phyloP scores from a whole-genome alignment of 2,797 vertebrate genomes.

The Paguma larvata region DNA sequence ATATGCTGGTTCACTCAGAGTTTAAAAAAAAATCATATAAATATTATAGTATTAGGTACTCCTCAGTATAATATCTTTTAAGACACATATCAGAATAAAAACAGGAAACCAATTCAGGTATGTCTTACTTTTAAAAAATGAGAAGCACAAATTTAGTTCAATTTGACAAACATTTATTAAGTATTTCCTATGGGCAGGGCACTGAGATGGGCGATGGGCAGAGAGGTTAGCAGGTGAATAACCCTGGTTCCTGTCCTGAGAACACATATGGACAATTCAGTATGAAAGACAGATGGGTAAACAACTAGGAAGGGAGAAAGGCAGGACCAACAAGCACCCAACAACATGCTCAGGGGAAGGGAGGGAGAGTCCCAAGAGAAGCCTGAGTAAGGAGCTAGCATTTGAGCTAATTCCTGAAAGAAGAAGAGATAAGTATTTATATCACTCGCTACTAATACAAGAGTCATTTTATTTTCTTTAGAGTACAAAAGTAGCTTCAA shows the following conservation, averaged over 20 bases:
- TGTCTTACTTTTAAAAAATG: constrained; percentile 41
- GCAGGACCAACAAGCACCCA: background rate
- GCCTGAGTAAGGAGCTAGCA: background rate
- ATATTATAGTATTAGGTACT: background rate
- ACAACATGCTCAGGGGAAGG: background rate
- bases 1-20: background rate
- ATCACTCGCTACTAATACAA: constrained; percentile 6
- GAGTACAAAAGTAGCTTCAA: background rate
- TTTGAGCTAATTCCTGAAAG: background rate
- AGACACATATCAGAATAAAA: constrained; percentile 39
- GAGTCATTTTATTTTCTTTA: constrained; percentile 25
- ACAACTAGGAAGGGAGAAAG: background rate
- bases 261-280: background rate
- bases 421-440: background rate
- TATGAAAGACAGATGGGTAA: background rate
- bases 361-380: background rate
- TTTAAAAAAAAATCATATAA: background rate
- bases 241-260: background rate
- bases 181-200: constrained; percentile 16
- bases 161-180: constrained; percentile 49
- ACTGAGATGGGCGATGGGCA: background rate
- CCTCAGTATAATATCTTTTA: background rate
- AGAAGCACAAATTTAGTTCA: constrained; percentile 45
- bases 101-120: constrained; percentile 5
- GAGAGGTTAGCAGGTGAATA: constrained; percentile 42